Evolutionary conservation across 2,888 invertebrate genomes (phyloP).

Genomic region (Orgyia antiqua): DNA sequence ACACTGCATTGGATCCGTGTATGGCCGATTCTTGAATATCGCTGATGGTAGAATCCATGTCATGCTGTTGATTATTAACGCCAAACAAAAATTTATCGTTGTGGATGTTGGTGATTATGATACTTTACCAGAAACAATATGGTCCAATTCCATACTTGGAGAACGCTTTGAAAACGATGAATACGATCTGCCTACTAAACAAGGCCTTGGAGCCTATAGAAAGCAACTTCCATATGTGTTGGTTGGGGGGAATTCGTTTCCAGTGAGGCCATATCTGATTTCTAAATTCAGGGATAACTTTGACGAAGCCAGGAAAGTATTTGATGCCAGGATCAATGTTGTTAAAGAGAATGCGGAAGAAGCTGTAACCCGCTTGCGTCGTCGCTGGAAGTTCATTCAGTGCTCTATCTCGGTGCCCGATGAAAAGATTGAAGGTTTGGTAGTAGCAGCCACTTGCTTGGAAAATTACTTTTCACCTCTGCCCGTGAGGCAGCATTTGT

Average conservation of each 20-base stretch:
- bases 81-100: slow-evolving; percentile 2
- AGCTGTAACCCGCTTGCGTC: slow-evolving; percentile 2
- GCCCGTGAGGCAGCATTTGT: background rate
- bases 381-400: slow-evolving; percentile 2
- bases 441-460: slow-evolving; percentile 1
- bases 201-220: background rate
- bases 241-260: slow-evolving; percentile 2
- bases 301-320: background rate
- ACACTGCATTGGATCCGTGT: background rate
- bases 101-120: background rate
- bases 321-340: slow-evolving; percentile 1
- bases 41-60: background rate
- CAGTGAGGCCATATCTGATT: background rate
- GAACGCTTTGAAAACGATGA: background rate
- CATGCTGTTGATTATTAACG: background rate
- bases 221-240: slow-evolving; percentile 1
- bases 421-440: background rate
- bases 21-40: slow-evolving; percentile 1
- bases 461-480: background rate
- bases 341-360: background rate
- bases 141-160: background rate
- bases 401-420: background rate
- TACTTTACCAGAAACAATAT: background rate
- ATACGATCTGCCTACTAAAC: background rate
- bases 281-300: background rate